Percentiles rank a stretch among this genome's conserved stretches.
These are phyloP conservation scores for Watsonalla cultraria DNA, from an alignment of 2,888 invertebrate genomes.

Conservation along the genomic window DNA sequence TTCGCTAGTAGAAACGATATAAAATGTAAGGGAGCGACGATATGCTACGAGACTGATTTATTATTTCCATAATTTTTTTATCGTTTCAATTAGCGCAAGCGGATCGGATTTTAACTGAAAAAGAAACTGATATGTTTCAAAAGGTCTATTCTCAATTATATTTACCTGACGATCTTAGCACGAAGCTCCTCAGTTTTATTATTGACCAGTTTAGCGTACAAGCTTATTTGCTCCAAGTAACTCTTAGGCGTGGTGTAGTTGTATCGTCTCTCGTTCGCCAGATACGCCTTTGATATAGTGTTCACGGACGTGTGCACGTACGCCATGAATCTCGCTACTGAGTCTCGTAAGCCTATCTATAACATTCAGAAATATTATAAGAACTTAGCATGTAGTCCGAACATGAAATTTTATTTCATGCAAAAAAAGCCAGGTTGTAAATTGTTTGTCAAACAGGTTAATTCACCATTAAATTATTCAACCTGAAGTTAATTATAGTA, in stretches of 20 bases:
- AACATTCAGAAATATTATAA: slow-evolving; percentile 16
- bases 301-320: slow-evolving; percentile 96
- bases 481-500: too few relatives aligned
- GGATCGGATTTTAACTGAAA: neutral
- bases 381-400: too few relatives aligned
- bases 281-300: slow-evolving; percentile 89
- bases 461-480: too few relatives aligned
- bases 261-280: slow-evolving; percentile 94
- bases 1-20: too few relatives aligned
- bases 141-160: too few relatives aligned
- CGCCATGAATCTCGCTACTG: slow-evolving; percentile 96
- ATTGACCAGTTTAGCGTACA: slow-evolving; percentile 92
- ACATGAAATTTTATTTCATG: too few relatives aligned
- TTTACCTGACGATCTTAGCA: slow-evolving; percentile 86
- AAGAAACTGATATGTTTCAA: slow-evolving; percentile 1
- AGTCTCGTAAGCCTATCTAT: slow-evolving; percentile 85
- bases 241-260: slow-evolving; percentile 99
- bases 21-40: too few relatives aligned
- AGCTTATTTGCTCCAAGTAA: slow-evolving; percentile 95
- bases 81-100: too few relatives aligned
- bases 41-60: too few relatives aligned
- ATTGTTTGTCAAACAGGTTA: too few relatives aligned
- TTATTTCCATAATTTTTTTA: too few relatives aligned
- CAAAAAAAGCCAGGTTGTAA: too few relatives aligned
- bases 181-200: slow-evolving; percentile 92